These are phyloP conservation scores for Scaptodrosophila lebanonensis DNA, from an alignment of 1,140 invertebrate genomes.

Conservation along the genomic window DNA sequence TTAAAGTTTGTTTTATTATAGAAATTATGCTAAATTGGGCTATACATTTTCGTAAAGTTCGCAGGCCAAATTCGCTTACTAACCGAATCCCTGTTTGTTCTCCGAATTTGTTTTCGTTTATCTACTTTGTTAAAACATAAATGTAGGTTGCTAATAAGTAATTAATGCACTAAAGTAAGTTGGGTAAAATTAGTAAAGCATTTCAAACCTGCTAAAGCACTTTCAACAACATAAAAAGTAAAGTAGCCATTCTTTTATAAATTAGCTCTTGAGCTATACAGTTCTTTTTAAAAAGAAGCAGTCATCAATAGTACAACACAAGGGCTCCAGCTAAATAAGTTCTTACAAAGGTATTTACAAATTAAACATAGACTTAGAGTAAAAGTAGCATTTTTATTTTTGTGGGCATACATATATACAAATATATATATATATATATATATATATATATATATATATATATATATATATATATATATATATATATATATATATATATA, in stretches of 20 bases:
- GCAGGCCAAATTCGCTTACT: slow-evolving; percentile 25
- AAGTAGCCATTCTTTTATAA: slow-evolving; percentile 20
- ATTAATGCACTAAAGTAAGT: slow-evolving; percentile 24
- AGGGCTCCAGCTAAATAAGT: slow-evolving; percentile 28
- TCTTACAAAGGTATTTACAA: slow-evolving; percentile 69
- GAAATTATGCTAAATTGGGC: slow-evolving; percentile 47
- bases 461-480: slow-evolving; percentile 35
- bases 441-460: too few relatives aligned
- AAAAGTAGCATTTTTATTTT: too few relatives aligned
- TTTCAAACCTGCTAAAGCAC: slow-evolving; percentile 52
- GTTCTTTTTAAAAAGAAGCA: slow-evolving; percentile 18
- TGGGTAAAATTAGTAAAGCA: slow-evolving; percentile 63
- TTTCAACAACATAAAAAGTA: slow-evolving; percentile 60
- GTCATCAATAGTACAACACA: slow-evolving; percentile 64
- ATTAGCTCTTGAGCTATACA: slow-evolving; percentile 16
- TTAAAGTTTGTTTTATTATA: slow-evolving; percentile 7
- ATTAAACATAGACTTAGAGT: slow-evolving; percentile 72
- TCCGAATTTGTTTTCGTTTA: slow-evolving; percentile 71
- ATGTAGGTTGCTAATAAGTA: slow-evolving; percentile 18
- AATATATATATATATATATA: too few relatives aligned
- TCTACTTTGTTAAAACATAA: slow-evolving; percentile 35
- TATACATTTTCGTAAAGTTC: too few relatives aligned
- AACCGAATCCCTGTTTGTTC: slow-evolving; percentile 55
- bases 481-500: not conserved
- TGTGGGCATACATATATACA: too few relatives aligned